These are phyloP conservation scores for Cherax quadricarinatus DNA, from an alignment of 1,140 invertebrate genomes.

Conservation along the genomic window DNA sequence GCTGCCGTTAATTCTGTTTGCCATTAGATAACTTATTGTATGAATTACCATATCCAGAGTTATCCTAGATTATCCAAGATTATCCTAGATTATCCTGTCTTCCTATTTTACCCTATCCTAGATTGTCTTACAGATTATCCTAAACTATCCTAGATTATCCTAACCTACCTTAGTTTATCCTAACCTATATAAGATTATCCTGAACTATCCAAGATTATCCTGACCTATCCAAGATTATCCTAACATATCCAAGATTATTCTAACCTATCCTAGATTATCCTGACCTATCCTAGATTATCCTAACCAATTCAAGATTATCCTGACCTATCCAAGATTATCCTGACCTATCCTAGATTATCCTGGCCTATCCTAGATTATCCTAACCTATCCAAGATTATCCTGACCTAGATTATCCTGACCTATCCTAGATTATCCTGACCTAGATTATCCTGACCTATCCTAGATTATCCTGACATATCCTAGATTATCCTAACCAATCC, in stretches of 20 bases:
- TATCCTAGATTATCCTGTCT: no score
- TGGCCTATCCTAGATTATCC: background rate
- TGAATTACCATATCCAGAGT: no score
- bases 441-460: background rate
- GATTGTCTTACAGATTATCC: background rate
- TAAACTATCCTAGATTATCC: background rate
- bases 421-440: background rate
- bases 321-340: background rate
- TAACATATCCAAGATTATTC: background rate
- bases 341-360: background rate
- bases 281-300: background rate
- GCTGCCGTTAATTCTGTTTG: no score
- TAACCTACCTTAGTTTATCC: background rate
- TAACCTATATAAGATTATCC: background rate
- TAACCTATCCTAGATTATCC: background rate
- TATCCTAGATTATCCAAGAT: no score
- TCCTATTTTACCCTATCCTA: no score
- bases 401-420: background rate
- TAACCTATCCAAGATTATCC: background rate
- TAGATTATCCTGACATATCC: background rate
- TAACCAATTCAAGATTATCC: background rate
- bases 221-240: background rate
- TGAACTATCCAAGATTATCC: background rate
- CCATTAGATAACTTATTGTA: no score
- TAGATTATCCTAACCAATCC: background rate